Conservation (phyloP, 2,113 vertebrate species). For the Callipepla californica region DNA sequence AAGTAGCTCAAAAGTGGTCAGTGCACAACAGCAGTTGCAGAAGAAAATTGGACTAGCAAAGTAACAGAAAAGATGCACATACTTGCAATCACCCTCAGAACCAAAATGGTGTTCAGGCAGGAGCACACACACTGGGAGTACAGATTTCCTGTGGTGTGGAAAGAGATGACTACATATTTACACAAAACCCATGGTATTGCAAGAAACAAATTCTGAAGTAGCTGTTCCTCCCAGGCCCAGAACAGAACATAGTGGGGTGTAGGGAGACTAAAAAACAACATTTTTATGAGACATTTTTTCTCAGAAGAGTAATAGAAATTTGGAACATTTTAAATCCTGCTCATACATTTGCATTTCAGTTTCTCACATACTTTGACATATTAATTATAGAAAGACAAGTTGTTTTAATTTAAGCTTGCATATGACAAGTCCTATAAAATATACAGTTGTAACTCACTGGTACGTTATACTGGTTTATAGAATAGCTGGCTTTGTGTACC, state of each 20-base stretch:
- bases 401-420: constrained; percentile 21
- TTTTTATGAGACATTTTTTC: background rate
- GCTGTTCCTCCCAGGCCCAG: background rate
- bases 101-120: accelerated
- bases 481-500: background rate
- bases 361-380: background rate
- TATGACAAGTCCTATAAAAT: background rate
- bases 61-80: accelerated
- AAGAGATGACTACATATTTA: background rate
- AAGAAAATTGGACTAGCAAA: background rate
- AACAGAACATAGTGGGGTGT: background rate
- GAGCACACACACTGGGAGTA: accelerated
- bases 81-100: background rate
- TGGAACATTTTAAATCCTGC: constrained; percentile 14
- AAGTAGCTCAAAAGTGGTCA: background rate
- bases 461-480: background rate
- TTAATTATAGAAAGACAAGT: background rate
- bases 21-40: accelerated
- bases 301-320: constrained; percentile 5
- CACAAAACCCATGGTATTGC: background rate
- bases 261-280: background rate
- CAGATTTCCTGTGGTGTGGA: background rate
- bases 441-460: background rate
- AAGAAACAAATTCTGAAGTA: background rate
- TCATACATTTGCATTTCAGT: background rate